Conservation (phyloP, 2,888 invertebrate genomes). For the Acrobasis consociella region DNA sequence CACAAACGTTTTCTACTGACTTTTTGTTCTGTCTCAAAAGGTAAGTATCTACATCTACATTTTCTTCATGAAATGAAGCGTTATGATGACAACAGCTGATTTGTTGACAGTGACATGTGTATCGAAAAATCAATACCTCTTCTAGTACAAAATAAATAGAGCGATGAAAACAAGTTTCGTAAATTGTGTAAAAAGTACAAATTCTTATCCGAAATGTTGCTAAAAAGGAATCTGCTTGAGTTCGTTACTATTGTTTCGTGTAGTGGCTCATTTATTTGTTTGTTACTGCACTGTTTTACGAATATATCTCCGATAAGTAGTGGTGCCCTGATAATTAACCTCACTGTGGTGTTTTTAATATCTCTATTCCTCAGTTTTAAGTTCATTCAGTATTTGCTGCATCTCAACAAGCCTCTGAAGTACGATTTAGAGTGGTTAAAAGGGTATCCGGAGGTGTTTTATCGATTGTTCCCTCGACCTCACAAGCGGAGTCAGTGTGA, state of each 20-base stretch:
- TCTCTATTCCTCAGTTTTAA: conserved; percentile 77
- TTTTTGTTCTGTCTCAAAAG: too few relatives aligned
- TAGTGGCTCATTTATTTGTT: conserved; percentile 54
- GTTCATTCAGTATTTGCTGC: conserved; percentile 78
- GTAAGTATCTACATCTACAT: too few relatives aligned
- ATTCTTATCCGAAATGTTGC: conserved; percentile 50
- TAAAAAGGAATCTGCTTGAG: conserved; percentile 67
- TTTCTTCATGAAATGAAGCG: too few relatives aligned
- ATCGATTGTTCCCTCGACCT: conserved; percentile 50
- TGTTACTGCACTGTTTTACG: conserved; percentile 63
- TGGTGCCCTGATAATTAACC: conserved; percentile 70
- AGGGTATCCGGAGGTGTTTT: conserved; percentile 54
- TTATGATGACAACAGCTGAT: not conserved
- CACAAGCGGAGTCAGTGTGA: conserved; percentile 34
- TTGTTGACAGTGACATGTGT: conserved; percentile 8
- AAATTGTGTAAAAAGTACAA: not conserved
- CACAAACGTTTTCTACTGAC: too few relatives aligned
- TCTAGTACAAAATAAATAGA: conserved; percentile 16
- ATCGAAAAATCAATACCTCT: not conserved
- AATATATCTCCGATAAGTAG: conserved; percentile 70
- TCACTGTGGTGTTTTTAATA: conserved; percentile 62
- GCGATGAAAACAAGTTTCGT: conserved; percentile 3
- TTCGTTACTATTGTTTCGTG: conserved; percentile 57
- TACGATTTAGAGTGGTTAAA: conserved; percentile 63
- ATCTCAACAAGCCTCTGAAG: conserved; percentile 76